Evolutionary conservation across 1,140 invertebrate species (phyloP), one percentile per base, ranked within the genome.

Genomic region (Plodia interpunctella): DNA sequence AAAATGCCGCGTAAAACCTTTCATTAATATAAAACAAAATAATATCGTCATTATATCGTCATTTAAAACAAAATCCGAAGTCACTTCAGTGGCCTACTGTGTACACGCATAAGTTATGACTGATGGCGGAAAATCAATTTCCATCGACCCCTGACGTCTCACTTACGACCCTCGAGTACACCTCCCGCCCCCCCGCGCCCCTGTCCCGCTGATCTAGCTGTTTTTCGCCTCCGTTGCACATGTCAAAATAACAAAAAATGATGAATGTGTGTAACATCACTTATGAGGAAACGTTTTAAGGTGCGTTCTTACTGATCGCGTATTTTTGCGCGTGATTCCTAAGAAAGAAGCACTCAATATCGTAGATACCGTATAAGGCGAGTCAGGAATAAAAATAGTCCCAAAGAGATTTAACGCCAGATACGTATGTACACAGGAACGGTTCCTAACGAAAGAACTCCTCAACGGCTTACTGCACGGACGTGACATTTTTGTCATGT

Each of bases 221-320:
- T 83, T 88, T 86, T 88, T 85, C 81, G 68, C 78, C 76, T 82
- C 72, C 78, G 76, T 78, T 88, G 76, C 77, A 86, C 83, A 83
- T 76, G 82, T 88, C 85, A 88, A 85, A 88, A 87, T 84, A 87
- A 78, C 76, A 74, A 74, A 72, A 73, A 68, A 68, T 75, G 70
- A 76, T 72, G 59, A 70, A 72, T 70, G 59, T 58, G 55, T 61
- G 62, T 60, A 58, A 66, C 51, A 55, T 64, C 60, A 68, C 63
- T 66, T 68, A 70, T 65, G 67, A 72, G 72, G 74, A 69, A 44
- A 44, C n/a, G 38, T 44, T 44, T 44, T 15, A 44, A n/a, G 38
- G 38, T 10, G 38, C 8, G 38, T 44, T 44, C 13, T 44, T 44
- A 44, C 15, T 44, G 13, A n/a, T 62, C 1, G 10, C 38, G 15